Evolutionary conservation across 2,113 vertebrate species (phyloP).

Genomic region (Tichodroma muraria): DNA sequence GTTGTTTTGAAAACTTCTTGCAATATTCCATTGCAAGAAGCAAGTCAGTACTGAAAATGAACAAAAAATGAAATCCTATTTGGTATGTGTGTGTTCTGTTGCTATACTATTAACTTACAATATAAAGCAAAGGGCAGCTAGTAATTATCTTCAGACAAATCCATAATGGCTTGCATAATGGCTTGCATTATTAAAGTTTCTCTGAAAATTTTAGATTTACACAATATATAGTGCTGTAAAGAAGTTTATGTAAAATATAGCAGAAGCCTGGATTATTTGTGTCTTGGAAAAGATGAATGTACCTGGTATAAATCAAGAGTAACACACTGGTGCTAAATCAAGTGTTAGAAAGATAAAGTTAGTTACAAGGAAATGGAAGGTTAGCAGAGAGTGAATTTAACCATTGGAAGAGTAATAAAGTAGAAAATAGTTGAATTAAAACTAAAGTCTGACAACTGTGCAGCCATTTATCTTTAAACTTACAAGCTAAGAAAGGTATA

Average conservation of each 20-base stretch:
- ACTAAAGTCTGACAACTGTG: not conserved
- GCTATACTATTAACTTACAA: not conserved
- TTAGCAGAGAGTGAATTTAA: not conserved
- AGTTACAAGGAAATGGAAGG: not conserved
- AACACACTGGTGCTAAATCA: not conserved
- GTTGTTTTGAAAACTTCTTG: not conserved
- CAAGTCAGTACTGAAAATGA: not conserved
- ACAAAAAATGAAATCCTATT: not conserved
- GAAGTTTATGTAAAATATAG: not conserved
- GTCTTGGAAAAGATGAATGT: not conserved
- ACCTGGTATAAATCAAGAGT: not conserved
- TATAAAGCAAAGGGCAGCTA: not conserved
- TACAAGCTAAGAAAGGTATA: not conserved
- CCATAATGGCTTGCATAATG: not conserved
- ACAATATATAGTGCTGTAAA: not conserved
- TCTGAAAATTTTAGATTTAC: not conserved
- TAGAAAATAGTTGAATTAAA: not conserved
- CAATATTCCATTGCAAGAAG: not conserved
- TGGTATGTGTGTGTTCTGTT: not conserved
- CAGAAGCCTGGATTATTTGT: not conserved
- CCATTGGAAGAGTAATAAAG: not conserved
- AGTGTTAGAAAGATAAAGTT: not conserved
- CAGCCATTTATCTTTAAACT: not conserved
- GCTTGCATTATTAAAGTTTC: not conserved
- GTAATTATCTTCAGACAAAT: not conserved